phyloP scores from a whole-genome alignment of 2,797 vertebrate genomes.

The Pterois miles region DNA sequence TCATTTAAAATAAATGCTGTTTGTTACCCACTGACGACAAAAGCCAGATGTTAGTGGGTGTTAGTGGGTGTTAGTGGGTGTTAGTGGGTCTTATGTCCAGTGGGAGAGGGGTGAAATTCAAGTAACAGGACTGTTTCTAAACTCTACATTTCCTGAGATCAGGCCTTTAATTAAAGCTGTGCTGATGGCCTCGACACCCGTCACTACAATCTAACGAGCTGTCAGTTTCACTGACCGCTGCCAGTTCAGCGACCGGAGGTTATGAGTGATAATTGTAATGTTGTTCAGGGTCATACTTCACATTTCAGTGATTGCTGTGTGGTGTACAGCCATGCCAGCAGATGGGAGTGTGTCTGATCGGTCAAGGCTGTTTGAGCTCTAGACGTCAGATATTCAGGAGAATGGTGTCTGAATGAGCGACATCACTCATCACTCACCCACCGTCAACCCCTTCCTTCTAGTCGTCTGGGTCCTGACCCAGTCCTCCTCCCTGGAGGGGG shows the following conservation, averaged over 20 bases:
- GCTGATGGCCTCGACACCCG: neutral
- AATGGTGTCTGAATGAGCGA: neutral
- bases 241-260: constrained; percentile 10
- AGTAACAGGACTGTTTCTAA: neutral
- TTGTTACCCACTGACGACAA: neutral
- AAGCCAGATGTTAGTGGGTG: neutral
- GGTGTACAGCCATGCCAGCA: neutral
- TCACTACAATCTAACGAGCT: constrained; percentile 6
- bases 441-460: too few species aligned
- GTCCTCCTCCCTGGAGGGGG: too few species aligned
- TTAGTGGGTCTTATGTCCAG: neutral
- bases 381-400: neutral
- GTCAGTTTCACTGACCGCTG: constrained; percentile 6
- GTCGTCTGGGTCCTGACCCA: too few species aligned
- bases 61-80: neutral
- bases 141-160: neutral
- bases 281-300: constrained; percentile 4
- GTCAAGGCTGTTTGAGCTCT: neutral
- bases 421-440: too few species aligned
- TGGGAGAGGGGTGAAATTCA: neutral
- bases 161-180: constrained; percentile 17
- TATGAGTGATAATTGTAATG: constrained; percentile 13
- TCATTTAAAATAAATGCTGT: too few species aligned
- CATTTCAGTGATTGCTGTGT: constrained; percentile 11
- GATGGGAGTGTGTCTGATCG: neutral